These are phyloP conservation scores for Piliocolobus tephrosceles DNA, from an alignment of 2,113 vertebrate genomes.

Conservation along the genomic window DNA sequence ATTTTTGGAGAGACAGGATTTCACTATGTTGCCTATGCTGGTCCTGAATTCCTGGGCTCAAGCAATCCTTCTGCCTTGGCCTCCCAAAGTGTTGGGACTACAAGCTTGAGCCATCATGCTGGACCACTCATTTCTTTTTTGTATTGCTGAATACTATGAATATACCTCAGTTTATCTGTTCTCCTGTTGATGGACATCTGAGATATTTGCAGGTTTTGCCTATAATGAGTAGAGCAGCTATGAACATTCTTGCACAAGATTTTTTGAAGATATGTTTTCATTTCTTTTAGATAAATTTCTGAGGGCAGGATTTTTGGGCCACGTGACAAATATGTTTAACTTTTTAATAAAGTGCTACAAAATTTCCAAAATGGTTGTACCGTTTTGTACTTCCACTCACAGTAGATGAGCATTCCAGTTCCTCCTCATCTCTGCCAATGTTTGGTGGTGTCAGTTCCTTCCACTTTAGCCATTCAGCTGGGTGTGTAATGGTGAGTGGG, in stretches of 20 bases:
- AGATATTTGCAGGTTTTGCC: not conserved
- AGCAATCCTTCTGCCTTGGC: too few relatives aligned
- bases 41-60: too few relatives aligned
- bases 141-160: too few relatives aligned
- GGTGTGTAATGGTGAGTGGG: not conserved
- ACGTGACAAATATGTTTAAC: not conserved
- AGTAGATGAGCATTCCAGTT: not conserved
- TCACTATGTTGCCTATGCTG: too few relatives aligned
- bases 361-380: not conserved
- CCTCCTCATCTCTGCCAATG: not conserved
- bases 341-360: not conserved
- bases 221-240: rapidly evolving
- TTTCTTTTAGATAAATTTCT: not conserved
- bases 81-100: too few relatives aligned
- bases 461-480: not conserved
- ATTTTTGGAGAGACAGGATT: too few relatives aligned
- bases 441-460: not conserved
- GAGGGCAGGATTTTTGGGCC: not conserved
- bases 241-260: too few relatives aligned
- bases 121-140: not conserved
- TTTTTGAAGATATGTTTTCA: not conserved
- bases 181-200: not conserved
- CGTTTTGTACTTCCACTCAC: not conserved
- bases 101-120: too few relatives aligned
- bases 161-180: not conserved